Percentiles rank a stretch among this genome's conserved stretches.
Evolutionary conservation across 2,113 vertebrate genomes (phyloP).

Genomic region (Speoplatyrhinus poulsoni): DNA sequence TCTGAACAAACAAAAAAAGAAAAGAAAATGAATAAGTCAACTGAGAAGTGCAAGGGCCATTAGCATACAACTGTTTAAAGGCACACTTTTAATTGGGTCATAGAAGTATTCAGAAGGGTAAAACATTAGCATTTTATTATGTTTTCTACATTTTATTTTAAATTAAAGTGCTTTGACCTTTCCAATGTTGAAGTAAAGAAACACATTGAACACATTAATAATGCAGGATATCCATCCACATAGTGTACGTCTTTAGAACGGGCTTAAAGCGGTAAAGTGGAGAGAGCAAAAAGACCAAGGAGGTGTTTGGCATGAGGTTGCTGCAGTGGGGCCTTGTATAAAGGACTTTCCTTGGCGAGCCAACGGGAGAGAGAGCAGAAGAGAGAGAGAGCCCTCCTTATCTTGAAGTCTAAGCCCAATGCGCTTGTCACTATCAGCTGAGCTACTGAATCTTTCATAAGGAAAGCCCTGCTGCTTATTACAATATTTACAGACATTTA

Average conservation of each 20-base stretch:
- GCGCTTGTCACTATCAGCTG: constrained; percentile 70
- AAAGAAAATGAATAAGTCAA: not conserved
- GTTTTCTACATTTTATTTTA: too few species aligned
- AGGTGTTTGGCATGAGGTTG: constrained; percentile 35
- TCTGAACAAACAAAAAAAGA: too few species aligned
- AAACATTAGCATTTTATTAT: too few species aligned
- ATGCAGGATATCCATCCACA: too few species aligned
- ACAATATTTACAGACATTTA: constrained; percentile 74
- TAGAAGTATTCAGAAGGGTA: too few species aligned
- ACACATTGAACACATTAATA: too few species aligned
- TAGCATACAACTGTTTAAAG: too few species aligned
- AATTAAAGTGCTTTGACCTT: too few species aligned
- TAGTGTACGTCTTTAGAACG: too few species aligned
- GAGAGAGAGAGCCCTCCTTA: constrained; percentile 41
- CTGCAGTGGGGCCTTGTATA: constrained; percentile 42
- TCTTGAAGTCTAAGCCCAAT: constrained; percentile 68
- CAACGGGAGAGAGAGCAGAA: constrained; percentile 38
- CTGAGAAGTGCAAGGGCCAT: not conserved
- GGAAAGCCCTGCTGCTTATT: constrained; percentile 72
- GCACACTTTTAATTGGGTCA: too few species aligned
- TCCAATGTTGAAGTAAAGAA: too few species aligned
- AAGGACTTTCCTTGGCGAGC: constrained; percentile 61
- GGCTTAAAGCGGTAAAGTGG: too few species aligned
- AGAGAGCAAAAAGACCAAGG: constrained; percentile 43
- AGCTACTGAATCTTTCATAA: constrained; percentile 77